Evolutionary conservation across 2,888 invertebrate species (phyloP).

Genomic region (Bruchidius siliquastri): DNA sequence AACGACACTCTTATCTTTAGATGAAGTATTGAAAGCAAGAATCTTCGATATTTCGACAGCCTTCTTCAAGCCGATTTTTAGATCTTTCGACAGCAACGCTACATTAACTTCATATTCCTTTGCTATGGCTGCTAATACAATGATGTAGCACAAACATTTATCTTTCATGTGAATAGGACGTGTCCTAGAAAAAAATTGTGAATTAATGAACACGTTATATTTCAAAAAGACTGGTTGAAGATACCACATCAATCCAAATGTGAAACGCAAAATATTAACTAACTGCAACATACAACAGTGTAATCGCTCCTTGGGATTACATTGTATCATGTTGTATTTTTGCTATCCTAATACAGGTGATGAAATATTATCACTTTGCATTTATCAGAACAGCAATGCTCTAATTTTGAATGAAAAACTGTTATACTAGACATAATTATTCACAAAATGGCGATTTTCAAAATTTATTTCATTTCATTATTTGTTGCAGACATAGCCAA

Average conservation of each 20-base stretch:
- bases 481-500: too few species aligned
- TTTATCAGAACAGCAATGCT: too few species aligned
- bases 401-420: too few species aligned
- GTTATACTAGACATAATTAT: too few species aligned
- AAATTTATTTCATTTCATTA: too few species aligned
- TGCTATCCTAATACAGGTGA: too few species aligned
- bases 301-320: too few species aligned
- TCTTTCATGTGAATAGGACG: conserved; percentile 42
- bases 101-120: conserved; percentile 37
- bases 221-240: neutral
- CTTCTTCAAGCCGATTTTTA: conserved; percentile 39
- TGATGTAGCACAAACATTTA: conserved; percentile 39
- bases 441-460: too few species aligned
- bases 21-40: conserved; percentile 33
- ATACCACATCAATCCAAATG: neutral
- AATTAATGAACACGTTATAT: neutral
- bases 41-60: conserved; percentile 37
- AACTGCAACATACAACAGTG: too few species aligned
- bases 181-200: conserved; percentile 28
- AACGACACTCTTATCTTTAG: conserved; percentile 29
- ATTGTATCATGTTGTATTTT: too few species aligned
- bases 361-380: too few species aligned
- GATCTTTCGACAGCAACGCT: conserved; percentile 32
- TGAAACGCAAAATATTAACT: too few species aligned
- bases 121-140: conserved; percentile 38